Evolutionary conservation across 2,113 vertebrate genomes (phyloP).

Genomic region (Himantopus leucocephalus): DNA sequence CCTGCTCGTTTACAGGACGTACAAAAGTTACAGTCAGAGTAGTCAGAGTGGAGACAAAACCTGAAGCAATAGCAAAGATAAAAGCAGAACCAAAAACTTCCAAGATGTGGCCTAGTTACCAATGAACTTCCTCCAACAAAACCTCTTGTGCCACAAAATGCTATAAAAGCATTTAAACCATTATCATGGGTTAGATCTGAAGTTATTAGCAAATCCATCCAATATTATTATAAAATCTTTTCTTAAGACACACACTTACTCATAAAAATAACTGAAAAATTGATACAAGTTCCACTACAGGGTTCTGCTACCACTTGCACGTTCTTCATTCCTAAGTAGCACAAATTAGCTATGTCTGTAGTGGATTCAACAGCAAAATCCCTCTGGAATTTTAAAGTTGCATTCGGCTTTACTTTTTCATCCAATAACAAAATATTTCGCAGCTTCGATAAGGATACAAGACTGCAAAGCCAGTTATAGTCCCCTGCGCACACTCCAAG

Average conservation of each 20-base stretch:
- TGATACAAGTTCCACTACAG: background rate
- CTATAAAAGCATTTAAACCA: background rate
- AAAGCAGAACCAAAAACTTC: background rate
- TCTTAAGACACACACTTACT: background rate
- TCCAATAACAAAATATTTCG: background rate
- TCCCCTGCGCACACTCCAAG: background rate
- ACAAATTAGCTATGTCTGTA: background rate
- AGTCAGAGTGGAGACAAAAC: background rate
- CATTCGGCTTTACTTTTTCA: background rate
- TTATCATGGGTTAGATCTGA: background rate
- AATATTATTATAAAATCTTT: background rate
- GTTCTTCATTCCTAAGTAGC: background rate
- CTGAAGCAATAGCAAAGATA: background rate
- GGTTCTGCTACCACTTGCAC: background rate
- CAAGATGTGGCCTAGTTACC: background rate
- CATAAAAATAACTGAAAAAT: background rate
- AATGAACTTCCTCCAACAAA: background rate
- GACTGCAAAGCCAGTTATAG: background rate
- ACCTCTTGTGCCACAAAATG: background rate
- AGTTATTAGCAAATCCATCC: background rate
- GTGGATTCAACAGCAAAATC: background rate
- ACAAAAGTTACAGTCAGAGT: background rate
- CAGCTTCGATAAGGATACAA: background rate
- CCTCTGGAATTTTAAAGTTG: accelerated
- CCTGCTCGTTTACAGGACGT: background rate